Conservation (phyloP, 2,113 vertebrate species). For the Elanus axillaris region DNA sequence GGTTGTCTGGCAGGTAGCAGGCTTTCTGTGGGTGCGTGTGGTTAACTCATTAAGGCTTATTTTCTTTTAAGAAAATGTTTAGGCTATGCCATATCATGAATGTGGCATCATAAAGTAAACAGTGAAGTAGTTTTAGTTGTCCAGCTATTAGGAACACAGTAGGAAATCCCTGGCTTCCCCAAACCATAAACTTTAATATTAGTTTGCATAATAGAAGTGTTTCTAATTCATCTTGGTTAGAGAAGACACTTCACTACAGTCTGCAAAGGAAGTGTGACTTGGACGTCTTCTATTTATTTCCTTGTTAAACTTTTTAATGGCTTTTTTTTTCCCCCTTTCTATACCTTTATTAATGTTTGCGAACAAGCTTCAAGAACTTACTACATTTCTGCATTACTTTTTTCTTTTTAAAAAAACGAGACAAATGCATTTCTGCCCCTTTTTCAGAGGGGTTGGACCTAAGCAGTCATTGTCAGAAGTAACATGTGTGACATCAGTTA, state of each 20-base stretch:
- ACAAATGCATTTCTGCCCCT: background rate
- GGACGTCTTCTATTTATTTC: background rate
- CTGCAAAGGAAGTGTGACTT: background rate
- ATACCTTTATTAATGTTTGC: background rate
- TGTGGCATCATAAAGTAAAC: constrained; percentile 54
- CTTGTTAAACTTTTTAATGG: background rate
- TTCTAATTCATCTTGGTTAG: constrained; percentile 6
- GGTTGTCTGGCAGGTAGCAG: constrained; percentile 54
- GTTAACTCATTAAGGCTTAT: constrained; percentile 54
- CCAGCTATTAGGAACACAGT: background rate
- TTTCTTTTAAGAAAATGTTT: constrained; percentile 37
- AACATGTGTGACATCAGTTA: background rate
- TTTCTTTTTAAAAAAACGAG: background rate
- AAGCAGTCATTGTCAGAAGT: background rate
- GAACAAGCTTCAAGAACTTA: background rate
- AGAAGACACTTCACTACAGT: background rate
- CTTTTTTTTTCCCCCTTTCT: background rate
- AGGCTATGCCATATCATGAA: constrained; percentile 10
- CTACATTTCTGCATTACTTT: background rate
- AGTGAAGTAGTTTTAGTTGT: constrained; percentile 34
- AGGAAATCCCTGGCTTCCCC: constrained; percentile 37
- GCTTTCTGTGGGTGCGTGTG: constrained; percentile 23
- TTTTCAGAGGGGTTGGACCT: background rate
- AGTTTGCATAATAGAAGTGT: constrained; percentile 32
- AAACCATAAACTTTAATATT: constrained; percentile 21